Percentiles rank a stretch among this genome's conserved stretches.
Conservation (phyloP, 1,140 invertebrate genomes). For the Caenorhabditis briggsae region DNA sequence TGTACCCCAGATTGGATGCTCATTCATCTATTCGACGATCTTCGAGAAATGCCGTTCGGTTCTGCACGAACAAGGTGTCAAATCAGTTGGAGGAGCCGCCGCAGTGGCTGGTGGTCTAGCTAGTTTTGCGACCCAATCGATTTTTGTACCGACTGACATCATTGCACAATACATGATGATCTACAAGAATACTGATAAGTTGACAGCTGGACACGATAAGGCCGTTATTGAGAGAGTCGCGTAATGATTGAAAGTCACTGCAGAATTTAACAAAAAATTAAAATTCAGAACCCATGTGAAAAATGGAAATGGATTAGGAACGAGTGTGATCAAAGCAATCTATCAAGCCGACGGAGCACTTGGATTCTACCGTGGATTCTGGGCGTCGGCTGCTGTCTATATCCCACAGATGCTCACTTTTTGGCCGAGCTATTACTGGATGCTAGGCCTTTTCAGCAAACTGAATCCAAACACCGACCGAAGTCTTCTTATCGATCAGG, state of each 20-base stretch:
- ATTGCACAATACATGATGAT: constrained; percentile 97
- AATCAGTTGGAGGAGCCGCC: constrained; percentile 81
- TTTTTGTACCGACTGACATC: constrained; percentile 95
- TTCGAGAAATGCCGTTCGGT: constrained; percentile 91
- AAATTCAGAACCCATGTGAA: constrained; percentile 22
- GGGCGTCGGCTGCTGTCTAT: constrained; percentile 60
- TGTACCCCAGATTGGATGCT: constrained; percentile 63
- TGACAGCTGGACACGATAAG: constrained; percentile 56
- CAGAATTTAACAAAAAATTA: not conserved
- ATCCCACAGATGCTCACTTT: constrained; percentile 63
- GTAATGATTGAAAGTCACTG: not conserved
- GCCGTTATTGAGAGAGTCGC: constrained; percentile 53
- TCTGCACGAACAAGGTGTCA: constrained; percentile 67
- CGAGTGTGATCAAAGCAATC: constrained; percentile 60
- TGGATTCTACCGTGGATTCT: constrained; percentile 66
- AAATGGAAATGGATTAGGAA: constrained; percentile 59
- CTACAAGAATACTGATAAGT: constrained; percentile 64
- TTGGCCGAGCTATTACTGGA: constrained; percentile 63
- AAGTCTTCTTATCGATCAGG: constrained; percentile 63
- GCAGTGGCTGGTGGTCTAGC: constrained; percentile 88
- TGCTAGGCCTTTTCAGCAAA: constrained; percentile 52
- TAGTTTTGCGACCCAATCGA: constrained; percentile 88
- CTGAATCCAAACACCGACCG: constrained; percentile 26
- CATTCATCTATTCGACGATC: constrained; percentile 87
- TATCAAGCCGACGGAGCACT: constrained; percentile 59